Percentiles rank a stretch among this genome's conserved stretches.
Conservation (phyloP, 2,113 vertebrate genomes). For the Parus major region DNA sequence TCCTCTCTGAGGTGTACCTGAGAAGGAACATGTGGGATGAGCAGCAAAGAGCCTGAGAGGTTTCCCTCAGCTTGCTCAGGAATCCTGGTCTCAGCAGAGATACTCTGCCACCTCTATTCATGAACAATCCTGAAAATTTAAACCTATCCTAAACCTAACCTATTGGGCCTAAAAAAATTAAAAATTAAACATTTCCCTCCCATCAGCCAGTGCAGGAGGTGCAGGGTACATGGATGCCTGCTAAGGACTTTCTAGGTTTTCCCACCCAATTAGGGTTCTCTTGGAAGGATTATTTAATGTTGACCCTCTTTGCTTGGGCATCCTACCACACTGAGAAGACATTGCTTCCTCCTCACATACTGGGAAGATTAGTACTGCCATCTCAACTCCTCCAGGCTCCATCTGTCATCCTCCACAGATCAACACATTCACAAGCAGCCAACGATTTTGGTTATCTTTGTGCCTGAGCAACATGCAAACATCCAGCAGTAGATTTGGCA, state of each 20-base stretch:
- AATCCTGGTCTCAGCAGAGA: background rate
- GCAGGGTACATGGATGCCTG: background rate
- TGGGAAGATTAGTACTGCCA: background rate
- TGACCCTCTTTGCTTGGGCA: background rate
- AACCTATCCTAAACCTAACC: background rate
- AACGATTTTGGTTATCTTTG: background rate
- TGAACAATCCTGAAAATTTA: background rate
- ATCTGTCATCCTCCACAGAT: background rate
- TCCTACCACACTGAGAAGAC: fast-evolving
- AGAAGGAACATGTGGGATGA: background rate
- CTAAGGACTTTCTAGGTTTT: background rate
- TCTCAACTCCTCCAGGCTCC: background rate
- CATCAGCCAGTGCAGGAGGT: background rate
- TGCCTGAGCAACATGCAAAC: background rate
- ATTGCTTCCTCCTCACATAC: background rate
- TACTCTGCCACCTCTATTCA: background rate
- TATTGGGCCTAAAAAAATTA: background rate
- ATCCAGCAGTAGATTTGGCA: background rate
- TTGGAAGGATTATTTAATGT: background rate
- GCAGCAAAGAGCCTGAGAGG: background rate
- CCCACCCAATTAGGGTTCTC: fast-evolving
- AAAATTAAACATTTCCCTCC: background rate
- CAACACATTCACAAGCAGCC: background rate
- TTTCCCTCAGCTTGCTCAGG: background rate
- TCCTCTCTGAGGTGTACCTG: background rate